Evolutionary conservation across 2,888 invertebrate genomes (phyloP).

Genomic region (Poecilobothrus nobilitatus): DNA sequence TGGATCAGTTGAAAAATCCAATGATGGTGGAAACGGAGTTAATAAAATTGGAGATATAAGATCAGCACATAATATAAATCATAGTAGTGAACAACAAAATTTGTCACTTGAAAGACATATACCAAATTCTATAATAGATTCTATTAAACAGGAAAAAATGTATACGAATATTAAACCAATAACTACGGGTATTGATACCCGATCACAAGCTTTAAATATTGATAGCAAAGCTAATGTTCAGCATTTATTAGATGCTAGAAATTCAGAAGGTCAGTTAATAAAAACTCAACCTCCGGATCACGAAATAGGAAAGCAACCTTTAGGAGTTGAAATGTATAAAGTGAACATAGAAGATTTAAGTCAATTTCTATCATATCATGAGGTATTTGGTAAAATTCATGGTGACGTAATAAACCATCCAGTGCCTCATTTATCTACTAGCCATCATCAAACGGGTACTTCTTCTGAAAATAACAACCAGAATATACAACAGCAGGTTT

Average conservation of each 20-base stretch:
- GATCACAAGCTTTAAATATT: constrained; percentile 16
- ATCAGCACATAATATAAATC: constrained; percentile 26
- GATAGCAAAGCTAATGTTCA: constrained; percentile 23
- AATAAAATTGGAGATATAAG: constrained; percentile 24
- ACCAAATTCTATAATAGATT: constrained; percentile 12
- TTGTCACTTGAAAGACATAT: constrained; percentile 13
- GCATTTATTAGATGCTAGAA: constrained; percentile 51
- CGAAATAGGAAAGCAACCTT: constrained; percentile 48
- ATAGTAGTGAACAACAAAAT: constrained; percentile 25
- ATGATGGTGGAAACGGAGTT: not conserved
- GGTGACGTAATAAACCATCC: constrained; percentile 46
- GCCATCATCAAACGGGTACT: constrained; percentile 28
- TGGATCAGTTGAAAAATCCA: constrained; percentile 19
- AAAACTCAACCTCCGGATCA: constrained; percentile 53
- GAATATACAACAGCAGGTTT: constrained; percentile 22
- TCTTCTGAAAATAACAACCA: constrained; percentile 31
- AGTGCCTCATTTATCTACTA: constrained; percentile 30
- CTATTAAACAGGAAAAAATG: constrained; percentile 22
- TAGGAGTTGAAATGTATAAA: constrained; percentile 64
- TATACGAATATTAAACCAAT: constrained; percentile 20
- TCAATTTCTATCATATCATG: constrained; percentile 75
- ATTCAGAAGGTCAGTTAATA: constrained; percentile 63
- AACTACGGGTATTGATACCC: constrained; percentile 19
- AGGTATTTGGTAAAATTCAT: constrained; percentile 65
- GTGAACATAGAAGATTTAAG: constrained; percentile 76